Percentiles rank a stretch among this genome's conserved stretches.
phyloP scores from a whole-genome alignment of 1,140 invertebrate species.

The Andrena cerasifolii region DNA sequence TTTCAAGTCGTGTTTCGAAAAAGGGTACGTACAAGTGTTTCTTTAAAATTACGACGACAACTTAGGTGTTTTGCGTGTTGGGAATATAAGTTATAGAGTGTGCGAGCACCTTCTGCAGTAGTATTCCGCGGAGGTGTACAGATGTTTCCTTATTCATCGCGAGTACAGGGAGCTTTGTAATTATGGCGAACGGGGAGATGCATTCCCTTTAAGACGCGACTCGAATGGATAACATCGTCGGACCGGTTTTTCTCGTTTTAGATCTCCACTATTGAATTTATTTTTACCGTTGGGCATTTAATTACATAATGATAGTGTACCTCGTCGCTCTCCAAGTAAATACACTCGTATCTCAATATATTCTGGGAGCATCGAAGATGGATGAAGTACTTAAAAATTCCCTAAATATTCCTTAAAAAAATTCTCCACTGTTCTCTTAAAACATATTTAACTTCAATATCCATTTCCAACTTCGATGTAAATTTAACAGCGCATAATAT shows the following conservation, averaged over 20 bases:
- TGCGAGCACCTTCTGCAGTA: background rate
- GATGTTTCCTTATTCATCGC: constrained; percentile 1
- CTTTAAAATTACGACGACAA: background rate
- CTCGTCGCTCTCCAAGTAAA: too few relatives aligned
- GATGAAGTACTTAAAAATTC: background rate
- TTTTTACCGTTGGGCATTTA: constrained; percentile 16
- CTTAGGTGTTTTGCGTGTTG: background rate
- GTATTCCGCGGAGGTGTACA: constrained; percentile 10
- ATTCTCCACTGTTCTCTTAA: background rate
- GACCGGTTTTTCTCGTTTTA: constrained; percentile 27
- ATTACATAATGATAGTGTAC: constrained; percentile 6
- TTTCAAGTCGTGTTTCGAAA: too few relatives aligned
- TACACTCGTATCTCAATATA: background rate
- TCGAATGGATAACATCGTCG: constrained; percentile 13
- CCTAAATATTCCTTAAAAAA: too few relatives aligned
- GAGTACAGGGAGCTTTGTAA: constrained; percentile 20
- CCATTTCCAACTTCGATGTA: too few relatives aligned
- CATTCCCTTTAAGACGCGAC: constrained; percentile 24
- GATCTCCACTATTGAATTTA: constrained; percentile 12
- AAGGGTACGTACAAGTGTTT: too few relatives aligned
- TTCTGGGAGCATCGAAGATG: background rate
- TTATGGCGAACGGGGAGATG: constrained; percentile 26
- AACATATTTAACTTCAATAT: too few relatives aligned
- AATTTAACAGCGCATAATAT: too few relatives aligned
- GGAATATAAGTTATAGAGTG: background rate